These are phyloP conservation scores for Glaucopsyche alexis DNA, from an alignment of 2,888 invertebrate genomes.

Conservation along the genomic window DNA sequence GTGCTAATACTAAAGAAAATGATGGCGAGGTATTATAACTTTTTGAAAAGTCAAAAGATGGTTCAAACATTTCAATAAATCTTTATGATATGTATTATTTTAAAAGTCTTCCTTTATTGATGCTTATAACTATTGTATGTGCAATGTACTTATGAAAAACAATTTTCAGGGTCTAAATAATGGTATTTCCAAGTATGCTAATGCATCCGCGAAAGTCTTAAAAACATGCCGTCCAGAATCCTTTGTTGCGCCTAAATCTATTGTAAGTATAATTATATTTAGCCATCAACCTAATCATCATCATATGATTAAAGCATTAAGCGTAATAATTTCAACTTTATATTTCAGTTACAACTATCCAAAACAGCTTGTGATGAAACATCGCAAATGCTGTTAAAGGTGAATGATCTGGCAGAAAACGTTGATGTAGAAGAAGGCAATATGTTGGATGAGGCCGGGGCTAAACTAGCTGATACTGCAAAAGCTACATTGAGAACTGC, in stretches of 20 bases:
- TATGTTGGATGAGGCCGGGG: slow-evolving; percentile 41
- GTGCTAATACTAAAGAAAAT: background rate
- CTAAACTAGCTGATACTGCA: slow-evolving; percentile 45
- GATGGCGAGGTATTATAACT: slow-evolving; percentile 17
- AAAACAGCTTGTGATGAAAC: slow-evolving; percentile 22
- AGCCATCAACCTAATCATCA: too few species aligned
- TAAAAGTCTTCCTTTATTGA: too few species aligned
- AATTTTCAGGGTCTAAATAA: slow-evolving; percentile 13
- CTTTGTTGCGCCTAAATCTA: background rate
- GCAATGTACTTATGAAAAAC: too few species aligned
- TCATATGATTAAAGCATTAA: too few species aligned
- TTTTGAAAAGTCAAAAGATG: background rate
- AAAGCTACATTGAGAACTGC: slow-evolving; percentile 47
- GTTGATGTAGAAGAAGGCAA: slow-evolving; percentile 40
- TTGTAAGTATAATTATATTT: background rate
- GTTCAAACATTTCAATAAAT: background rate
- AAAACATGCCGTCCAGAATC: background rate
- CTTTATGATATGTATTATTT: background rate
- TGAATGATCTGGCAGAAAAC: slow-evolving; percentile 42
- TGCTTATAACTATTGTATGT: too few species aligned
- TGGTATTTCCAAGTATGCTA: slow-evolving; percentile 6
- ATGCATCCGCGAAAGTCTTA: background rate
- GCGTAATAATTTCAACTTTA: background rate
- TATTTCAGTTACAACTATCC: slow-evolving; percentile 12
- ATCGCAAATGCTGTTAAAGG: slow-evolving; percentile 41